Base-by-base conservation (phyloP, 2,888 invertebrate species). In the Galeopsomyia nigrocyanea region DNA sequence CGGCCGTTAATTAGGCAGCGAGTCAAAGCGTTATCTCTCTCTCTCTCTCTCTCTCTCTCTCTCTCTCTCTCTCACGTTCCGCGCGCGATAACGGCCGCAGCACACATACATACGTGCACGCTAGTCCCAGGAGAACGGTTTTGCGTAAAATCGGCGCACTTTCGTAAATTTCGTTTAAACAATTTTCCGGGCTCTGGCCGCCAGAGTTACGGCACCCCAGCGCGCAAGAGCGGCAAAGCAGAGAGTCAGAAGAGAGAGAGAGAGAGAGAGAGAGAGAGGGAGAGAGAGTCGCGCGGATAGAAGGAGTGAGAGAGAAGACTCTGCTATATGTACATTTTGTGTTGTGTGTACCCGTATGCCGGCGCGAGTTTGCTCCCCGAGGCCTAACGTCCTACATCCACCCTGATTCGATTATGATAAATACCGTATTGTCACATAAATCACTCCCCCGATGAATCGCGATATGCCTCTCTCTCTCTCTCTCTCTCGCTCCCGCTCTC, bases 101-200 rank as follows among this genome's bases (percentile, higher is more conserved):
- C 26, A 26, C 26, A 16, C 50, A 5, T 9, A n/a, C 55, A 17
- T 49, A 57, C 50, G 19, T 17, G 31, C 31, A 31, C 19, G 51
- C 17, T 14, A 60, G 49, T 21, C 58, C 21, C 13, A 77, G 79
- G 83, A 83, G 83, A 86, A 39, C 13, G 39, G 39, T 39, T 39
- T 39, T 39, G 39, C 86, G 84, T 84, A 86, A 86, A 86, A 86
- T 86, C 85, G 85, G 85, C 85, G 84, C 84, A 84, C 85, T 85
- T 86, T 86, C 84, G 83, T 84, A 85, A 85, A 86, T 85, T 85
- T 85, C 85, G 85, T 84, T 86, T 85, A 86, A 86, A 86, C 86
- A 86, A 86, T 86, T 86, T 86, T 86, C 86, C 86, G 85, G 81
- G 81, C 81, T 81, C 80, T 81, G 83, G 83, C 83, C 83, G 84